Evolutionary conservation across 2,888 invertebrate species (phyloP).

Genomic region (Brachyptera risi): DNA sequence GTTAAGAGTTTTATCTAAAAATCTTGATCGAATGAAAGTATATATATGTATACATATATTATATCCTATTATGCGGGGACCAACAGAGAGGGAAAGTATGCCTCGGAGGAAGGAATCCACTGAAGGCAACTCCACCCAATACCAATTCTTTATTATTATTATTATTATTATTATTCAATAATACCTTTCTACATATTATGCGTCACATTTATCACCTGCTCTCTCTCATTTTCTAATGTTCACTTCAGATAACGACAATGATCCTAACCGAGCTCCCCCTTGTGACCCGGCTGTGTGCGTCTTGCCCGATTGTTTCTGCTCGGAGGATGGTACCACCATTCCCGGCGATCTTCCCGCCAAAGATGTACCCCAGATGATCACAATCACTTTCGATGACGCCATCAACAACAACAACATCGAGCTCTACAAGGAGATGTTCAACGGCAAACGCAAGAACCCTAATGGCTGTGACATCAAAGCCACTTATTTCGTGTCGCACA

Average conservation of each 20-base stretch:
- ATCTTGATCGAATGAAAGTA: slow-evolving; percentile 18
- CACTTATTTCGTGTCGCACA: slow-evolving; percentile 89
- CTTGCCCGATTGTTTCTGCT: slow-evolving; percentile 91
- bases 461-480: slow-evolving; percentile 92
- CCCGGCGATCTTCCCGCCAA: slow-evolving; percentile 79
- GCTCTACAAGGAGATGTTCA: slow-evolving; percentile 88
- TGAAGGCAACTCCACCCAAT: slow-evolving; percentile 10
- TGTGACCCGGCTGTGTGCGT: slow-evolving; percentile 83
- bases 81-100: slow-evolving; percentile 20
- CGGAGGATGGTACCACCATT: slow-evolving; percentile 83
- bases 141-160: not conserved
- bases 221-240: slow-evolving; percentile 22
- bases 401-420: slow-evolving; percentile 95
- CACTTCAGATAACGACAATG: slow-evolving; percentile 80
- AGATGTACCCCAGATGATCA: slow-evolving; percentile 92
- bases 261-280: slow-evolving; percentile 87
- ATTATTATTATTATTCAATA: not conserved
- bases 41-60: no score
- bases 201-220: not conserved
- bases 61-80: no score
- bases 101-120: slow-evolving; percentile 4
- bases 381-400: slow-evolving; percentile 90
- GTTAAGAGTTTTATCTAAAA: slow-evolving; percentile 13
- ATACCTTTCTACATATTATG: no score
- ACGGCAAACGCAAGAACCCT: slow-evolving; percentile 82